Evolutionary conservation across 1,140 invertebrate species (phyloP).

Genomic region (Cyclargus thomasi): DNA sequence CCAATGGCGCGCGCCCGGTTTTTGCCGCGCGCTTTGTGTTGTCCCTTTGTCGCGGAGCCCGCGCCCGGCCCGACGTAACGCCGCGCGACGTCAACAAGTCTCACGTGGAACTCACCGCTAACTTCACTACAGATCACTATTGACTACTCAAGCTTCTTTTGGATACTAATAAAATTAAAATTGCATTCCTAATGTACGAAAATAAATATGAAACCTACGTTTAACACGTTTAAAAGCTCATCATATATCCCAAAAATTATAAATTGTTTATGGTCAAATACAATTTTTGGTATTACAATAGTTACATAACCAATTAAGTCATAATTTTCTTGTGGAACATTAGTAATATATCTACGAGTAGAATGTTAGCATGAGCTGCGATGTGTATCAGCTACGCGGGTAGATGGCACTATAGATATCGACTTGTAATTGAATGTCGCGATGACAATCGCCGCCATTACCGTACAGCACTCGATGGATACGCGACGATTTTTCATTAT

Average conservation of each 20-base stretch:
- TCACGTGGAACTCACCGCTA: not conserved
- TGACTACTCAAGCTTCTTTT: not conserved
- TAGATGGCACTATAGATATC: not conserved
- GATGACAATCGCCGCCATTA: not conserved
- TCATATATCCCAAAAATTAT: too few relatives aligned
- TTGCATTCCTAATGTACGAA: too few relatives aligned
- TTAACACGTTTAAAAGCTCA: too few relatives aligned
- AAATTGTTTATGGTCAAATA: too few relatives aligned
- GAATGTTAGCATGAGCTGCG: not conserved
- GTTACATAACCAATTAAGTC: too few relatives aligned
- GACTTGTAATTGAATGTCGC: not conserved
- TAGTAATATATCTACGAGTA: not conserved
- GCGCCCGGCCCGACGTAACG: too few relatives aligned
- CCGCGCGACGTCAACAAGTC: not conserved
- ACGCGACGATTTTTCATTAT: conserved; percentile 15
- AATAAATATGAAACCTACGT: too few relatives aligned
- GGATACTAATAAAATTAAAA: too few relatives aligned
- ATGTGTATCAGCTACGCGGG: too few relatives aligned
- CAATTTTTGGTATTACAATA: too few relatives aligned
- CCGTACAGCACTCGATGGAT: conserved; percentile 12
- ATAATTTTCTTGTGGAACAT: not conserved
- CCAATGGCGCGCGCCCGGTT: not conserved
- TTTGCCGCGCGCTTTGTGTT: not conserved
- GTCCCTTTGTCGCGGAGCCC: not conserved
- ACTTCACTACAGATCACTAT: not conserved